Percentiles rank a stretch among this genome's conserved stretches.
Evolutionary conservation across 2,797 vertebrate genomes (phyloP).

Genomic region (Eospalax fontanierii): DNA sequence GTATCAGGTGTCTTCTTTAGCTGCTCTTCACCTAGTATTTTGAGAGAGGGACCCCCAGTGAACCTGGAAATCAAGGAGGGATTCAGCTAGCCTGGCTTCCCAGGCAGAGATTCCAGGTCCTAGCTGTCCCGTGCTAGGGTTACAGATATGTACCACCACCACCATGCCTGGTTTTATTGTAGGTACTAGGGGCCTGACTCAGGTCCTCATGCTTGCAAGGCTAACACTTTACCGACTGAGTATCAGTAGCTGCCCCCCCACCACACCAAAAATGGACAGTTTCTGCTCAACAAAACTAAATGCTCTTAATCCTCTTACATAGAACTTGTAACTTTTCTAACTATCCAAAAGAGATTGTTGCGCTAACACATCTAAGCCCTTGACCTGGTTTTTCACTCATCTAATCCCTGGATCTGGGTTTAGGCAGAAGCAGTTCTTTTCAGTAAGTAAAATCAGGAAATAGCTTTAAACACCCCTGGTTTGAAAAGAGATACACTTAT

Average conservation of each 20-base stretch:
- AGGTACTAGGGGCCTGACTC: neutral
- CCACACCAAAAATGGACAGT: neutral
- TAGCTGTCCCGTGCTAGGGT: neutral
- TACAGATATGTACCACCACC: neutral
- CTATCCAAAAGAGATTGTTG: neutral
- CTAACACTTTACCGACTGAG: neutral
- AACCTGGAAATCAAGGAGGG: neutral
- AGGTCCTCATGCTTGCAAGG: neutral
- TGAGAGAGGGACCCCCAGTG: neutral
- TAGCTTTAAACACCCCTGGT: neutral
- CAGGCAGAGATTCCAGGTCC: neutral
- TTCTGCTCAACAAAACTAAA: slow-evolving; percentile 46
- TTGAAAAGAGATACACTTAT: neutral
- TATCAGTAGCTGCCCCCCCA: neutral
- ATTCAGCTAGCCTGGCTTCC: neutral
- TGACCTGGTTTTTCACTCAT: neutral
- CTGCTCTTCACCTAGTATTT: neutral
- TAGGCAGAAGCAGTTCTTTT: slow-evolving; percentile 55
- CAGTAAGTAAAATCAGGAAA: slow-evolving; percentile 9
- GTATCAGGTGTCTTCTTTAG: neutral
- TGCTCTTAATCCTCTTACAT: slow-evolving; percentile 11
- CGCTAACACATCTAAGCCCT: neutral
- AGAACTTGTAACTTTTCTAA: neutral
- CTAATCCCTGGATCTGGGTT: slow-evolving; percentile 51
- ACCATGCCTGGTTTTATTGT: neutral